Percentiles rank a stretch among this genome's conserved stretches.
These are phyloP conservation scores for Lycia hirtaria DNA, from an alignment of 2,888 invertebrate species.

Conservation along the genomic window DNA sequence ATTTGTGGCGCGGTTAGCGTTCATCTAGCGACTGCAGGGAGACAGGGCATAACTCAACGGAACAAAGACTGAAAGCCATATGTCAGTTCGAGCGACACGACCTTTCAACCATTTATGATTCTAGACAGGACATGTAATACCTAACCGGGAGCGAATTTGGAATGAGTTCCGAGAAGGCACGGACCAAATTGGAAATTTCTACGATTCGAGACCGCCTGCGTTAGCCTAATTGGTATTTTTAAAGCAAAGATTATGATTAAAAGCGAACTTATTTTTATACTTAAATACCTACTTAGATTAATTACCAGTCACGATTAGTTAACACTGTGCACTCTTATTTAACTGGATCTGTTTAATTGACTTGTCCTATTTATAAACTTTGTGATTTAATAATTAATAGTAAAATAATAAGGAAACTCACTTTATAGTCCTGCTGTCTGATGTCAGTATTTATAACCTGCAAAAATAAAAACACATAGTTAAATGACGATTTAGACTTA, in stretches of 20 bases:
- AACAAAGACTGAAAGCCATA: conserved; percentile 66
- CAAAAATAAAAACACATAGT: conserved; percentile 41
- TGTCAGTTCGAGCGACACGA: conserved; percentile 52
- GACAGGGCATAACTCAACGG: conserved; percentile 65
- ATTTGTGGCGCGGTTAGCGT: conserved; percentile 76
- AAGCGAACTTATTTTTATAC: background rate
- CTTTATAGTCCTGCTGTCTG: conserved; percentile 49
- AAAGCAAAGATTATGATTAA: background rate
- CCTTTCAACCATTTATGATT: conserved; percentile 48
- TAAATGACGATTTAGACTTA: background rate
- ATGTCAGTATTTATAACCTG: conserved; percentile 49
- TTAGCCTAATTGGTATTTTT: background rate
- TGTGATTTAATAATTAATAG: background rate
- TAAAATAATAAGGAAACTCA: conserved; percentile 43
- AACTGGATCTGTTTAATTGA: conserved; percentile 37
- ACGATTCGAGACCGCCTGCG: conserved; percentile 41
- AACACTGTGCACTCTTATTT: conserved; percentile 53
- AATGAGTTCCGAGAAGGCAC: conserved; percentile 48
- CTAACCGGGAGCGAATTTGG: conserved; percentile 19
- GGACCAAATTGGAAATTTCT: conserved; percentile 52
- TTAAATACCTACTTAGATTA: background rate
- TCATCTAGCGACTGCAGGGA: conserved; percentile 66
- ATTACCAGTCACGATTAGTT: conserved; percentile 44
- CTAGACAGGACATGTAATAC: conserved; percentile 21
- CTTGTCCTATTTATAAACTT: conserved; percentile 30